Percentiles rank a stretch among this genome's conserved stretches.
Evolutionary conservation across 2,888 invertebrate genomes (phyloP).

Genomic region (Clunio marinus): DNA sequence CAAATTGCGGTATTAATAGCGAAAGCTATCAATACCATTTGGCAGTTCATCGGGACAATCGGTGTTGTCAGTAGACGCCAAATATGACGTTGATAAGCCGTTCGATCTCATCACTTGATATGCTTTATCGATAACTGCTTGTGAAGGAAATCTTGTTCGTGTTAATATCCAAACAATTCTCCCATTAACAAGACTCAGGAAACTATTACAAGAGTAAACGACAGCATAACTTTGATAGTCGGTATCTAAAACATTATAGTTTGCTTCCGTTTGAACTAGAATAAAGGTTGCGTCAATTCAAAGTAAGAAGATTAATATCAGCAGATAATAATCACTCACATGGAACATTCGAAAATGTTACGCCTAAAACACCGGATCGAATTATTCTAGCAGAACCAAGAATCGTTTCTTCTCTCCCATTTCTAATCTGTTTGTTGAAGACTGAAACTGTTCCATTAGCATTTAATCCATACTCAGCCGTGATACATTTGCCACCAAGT

Average conservation of each 20-base stretch:
- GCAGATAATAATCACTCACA: conserved; percentile 41
- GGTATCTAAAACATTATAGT: conserved; percentile 60
- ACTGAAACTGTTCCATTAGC: conserved; percentile 54
- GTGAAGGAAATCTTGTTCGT: conserved; percentile 45
- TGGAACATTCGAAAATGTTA: conserved; percentile 42
- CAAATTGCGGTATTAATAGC: background rate
- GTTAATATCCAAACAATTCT: conserved; percentile 44
- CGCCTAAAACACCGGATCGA: conserved; percentile 42
- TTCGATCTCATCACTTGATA: conserved; percentile 15
- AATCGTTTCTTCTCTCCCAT: conserved; percentile 41
- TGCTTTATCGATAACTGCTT: conserved; percentile 35
- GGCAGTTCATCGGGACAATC: background rate
- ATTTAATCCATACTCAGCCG: conserved; percentile 58
- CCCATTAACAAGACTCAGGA: conserved; percentile 31
- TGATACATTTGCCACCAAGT: conserved; percentile 68
- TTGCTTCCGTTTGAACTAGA: conserved; percentile 51
- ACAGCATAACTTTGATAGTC: conserved; percentile 59
- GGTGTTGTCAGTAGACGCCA: conserved; percentile 13
- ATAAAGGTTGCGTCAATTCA: conserved; percentile 39
- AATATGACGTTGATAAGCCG: background rate
- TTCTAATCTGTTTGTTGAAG: conserved; percentile 41
- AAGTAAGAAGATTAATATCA: conserved; percentile 39
- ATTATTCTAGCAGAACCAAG: conserved; percentile 42
- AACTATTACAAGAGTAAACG: conserved; percentile 57
- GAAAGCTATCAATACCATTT: background rate